A percentile compares a stretch with the other conserved stretches of the same genome.
These are phyloP conservation scores for Listronotus bonariensis DNA, from an alignment of 1,140 invertebrate species.

Conservation along the genomic window DNA sequence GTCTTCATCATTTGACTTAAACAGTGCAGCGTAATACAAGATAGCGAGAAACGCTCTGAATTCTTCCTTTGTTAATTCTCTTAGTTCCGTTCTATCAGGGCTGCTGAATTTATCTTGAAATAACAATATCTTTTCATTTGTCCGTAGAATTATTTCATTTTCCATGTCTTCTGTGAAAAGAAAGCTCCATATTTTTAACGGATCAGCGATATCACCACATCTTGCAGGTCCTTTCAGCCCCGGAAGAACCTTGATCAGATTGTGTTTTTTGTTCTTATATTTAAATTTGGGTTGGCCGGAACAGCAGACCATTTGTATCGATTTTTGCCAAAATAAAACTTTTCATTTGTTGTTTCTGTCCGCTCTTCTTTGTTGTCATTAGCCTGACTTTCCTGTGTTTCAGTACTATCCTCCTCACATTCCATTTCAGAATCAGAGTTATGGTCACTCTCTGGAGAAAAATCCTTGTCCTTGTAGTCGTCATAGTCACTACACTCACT, in stretches of 20 bases:
- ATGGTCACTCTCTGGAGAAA: too few species aligned
- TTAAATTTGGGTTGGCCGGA: neutral
- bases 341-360: too few species aligned
- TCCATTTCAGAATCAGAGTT: too few species aligned
- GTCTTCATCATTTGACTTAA: constrained; percentile 13
- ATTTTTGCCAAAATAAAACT: constrained; percentile 5
- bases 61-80: constrained; percentile 5
- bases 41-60: constrained; percentile 19
- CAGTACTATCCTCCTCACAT: too few species aligned
- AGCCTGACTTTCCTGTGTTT: too few species aligned
- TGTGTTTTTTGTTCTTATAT: constrained; percentile 10
- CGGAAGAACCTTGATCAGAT: neutral
- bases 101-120: neutral
- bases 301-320: constrained; percentile 7
- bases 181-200: constrained; percentile 9
- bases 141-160: constrained; percentile 7
- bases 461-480: too few species aligned
- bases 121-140: constrained; percentile 7
- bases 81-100: neutral
- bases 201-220: constrained; percentile 10
- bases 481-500: too few species aligned
- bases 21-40: constrained; percentile 11
- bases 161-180: neutral
- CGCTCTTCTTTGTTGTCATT: neutral
- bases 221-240: constrained; percentile 3